These are phyloP conservation scores for Grammomys surdaster DNA, from an alignment of 2,113 vertebrate genomes.

Conservation along the genomic window DNA sequence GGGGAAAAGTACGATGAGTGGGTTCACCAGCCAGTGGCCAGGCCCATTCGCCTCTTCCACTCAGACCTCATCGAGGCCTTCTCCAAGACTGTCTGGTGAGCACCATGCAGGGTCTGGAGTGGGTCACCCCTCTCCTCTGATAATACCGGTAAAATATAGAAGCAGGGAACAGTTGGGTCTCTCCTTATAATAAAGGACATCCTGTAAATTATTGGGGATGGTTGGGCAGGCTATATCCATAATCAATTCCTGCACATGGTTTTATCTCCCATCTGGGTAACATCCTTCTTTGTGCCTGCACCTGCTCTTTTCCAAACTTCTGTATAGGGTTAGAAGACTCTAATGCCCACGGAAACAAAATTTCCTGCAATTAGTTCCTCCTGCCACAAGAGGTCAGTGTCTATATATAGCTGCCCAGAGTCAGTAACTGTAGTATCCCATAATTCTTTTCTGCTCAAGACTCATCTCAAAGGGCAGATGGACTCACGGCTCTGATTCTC, in stretches of 20 bases:
- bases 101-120: background rate
- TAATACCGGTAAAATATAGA: background rate
- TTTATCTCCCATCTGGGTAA: background rate
- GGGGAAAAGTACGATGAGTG: conserved; percentile 96
- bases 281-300: background rate
- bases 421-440: background rate
- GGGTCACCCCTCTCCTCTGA: background rate
- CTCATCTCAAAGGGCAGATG: background rate
- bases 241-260: background rate
- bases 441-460: background rate
- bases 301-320: background rate
- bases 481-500: background rate
- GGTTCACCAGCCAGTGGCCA: conserved; percentile 97
- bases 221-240: background rate
- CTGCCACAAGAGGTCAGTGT: conserved; percentile 51
- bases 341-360: background rate
- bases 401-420: background rate
- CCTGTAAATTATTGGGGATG: background rate
- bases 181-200: background rate
- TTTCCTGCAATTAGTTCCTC: conserved; percentile 61
- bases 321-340: background rate
- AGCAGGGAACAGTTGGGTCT: background rate
- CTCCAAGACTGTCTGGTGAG: conserved; percentile 96
- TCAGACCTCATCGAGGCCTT: conserved; percentile 93
- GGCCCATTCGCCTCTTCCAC: conserved; percentile 96